A percentile compares a stretch with the other conserved stretches of the same genome.
Conservation (phyloP, 2,888 invertebrate species). For the Morpho achilles region DNA sequence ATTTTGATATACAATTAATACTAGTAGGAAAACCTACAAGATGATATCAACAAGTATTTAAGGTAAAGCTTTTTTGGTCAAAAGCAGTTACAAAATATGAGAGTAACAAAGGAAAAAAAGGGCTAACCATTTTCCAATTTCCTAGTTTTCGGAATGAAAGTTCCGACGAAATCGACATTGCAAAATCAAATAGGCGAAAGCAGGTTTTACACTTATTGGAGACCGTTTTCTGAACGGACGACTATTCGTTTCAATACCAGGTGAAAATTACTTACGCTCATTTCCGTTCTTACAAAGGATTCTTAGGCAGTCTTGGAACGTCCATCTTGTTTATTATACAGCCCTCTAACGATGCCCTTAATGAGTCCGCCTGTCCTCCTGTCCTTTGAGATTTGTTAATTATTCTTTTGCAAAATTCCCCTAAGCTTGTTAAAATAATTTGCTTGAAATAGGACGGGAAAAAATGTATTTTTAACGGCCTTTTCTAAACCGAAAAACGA, state of each 20-base stretch:
- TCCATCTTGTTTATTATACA: constrained; percentile 19
- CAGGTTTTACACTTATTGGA: constrained; percentile 19
- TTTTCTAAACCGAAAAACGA: too few relatives aligned
- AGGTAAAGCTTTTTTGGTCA: neutral
- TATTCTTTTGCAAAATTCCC: constrained; percentile 27
- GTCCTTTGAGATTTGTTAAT: constrained; percentile 32
- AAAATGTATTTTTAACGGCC: neutral
- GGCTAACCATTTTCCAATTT: constrained; percentile 11
- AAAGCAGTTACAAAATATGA: constrained; percentile 7
- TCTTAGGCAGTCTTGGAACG: constrained; percentile 4
- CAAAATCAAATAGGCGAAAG: constrained; percentile 13
- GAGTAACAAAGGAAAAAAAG: constrained; percentile 6
- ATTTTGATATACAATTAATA: too few relatives aligned
- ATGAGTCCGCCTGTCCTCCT: constrained; percentile 21
- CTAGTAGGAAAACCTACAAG: too few relatives aligned
- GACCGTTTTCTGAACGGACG: constrained; percentile 11
- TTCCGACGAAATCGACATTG: constrained; percentile 14
- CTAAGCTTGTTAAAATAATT: constrained; percentile 27
- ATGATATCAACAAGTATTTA: neutral
- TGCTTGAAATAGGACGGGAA: constrained; percentile 7
- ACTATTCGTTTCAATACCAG: constrained; percentile 20
- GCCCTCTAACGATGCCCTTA: constrained; percentile 17
- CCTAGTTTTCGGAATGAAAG: constrained; percentile 13
- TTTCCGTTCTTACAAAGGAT: constrained; percentile 15
- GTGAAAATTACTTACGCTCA: constrained; percentile 19